Percentiles rank a stretch among this genome's conserved stretches.
Conservation (phyloP, 2,113 vertebrate species). For the Uria aalge region DNA sequence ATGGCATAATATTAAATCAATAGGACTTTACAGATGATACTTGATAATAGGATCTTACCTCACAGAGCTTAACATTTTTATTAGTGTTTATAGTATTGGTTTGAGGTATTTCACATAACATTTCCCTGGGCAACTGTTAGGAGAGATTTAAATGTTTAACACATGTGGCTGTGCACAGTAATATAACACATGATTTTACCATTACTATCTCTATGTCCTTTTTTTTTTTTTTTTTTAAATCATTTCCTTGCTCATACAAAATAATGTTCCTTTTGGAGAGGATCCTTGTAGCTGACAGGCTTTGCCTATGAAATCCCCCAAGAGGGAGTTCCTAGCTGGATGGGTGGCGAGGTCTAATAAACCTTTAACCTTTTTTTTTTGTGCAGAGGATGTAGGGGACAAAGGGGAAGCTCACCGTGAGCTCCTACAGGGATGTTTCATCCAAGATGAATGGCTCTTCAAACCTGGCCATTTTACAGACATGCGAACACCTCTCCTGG, state of each 20-base stretch:
- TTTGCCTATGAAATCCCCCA: not conserved
- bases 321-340: not conserved
- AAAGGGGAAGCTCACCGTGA: not conserved
- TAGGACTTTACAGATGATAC: not conserved
- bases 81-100: constrained; percentile 37
- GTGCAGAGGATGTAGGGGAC: not conserved
- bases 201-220: not conserved
- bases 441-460: not conserved
- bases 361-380: not conserved
- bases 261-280: not conserved
- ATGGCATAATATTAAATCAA: not conserved
- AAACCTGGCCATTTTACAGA: constrained; percentile 4
- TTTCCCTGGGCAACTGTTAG: constrained; percentile 36
- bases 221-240: not conserved
- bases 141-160: constrained; percentile 35
- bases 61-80: constrained; percentile 17
- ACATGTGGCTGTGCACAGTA: not conserved
- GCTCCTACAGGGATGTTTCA: not conserved
- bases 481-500: not conserved
- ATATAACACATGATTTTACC: constrained; percentile 1
- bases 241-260: not conserved
- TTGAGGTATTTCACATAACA: constrained; percentile 28
- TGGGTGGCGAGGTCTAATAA: not conserved
- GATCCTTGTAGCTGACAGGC: not conserved
- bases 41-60: constrained; percentile 17